These are phyloP conservation scores for Carlito syrichta DNA, from an alignment of 2,113 vertebrate species.

Conservation along the genomic window DNA sequence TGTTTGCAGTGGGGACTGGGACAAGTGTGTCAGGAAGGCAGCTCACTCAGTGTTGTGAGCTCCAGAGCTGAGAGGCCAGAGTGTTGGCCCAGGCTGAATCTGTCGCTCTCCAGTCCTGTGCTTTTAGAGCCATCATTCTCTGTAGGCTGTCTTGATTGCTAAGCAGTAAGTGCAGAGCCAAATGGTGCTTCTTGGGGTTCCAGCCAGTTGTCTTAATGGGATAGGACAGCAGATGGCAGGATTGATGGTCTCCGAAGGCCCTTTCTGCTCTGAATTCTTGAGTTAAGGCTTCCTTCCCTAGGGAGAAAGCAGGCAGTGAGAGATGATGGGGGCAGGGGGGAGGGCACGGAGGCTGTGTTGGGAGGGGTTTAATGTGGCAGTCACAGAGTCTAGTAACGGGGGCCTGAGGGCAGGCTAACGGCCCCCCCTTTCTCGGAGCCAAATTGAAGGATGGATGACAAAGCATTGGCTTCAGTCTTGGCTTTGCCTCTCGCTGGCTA, in stretches of 20 bases:
- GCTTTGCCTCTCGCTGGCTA: neutral
- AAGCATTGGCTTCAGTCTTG: neutral
- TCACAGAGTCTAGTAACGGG: neutral
- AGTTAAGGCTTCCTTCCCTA: neutral
- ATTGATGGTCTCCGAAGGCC: neutral
- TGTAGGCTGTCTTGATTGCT: neutral
- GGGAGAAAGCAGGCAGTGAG: neutral
- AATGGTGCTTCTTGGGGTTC: neutral
- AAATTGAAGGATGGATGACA: neutral
- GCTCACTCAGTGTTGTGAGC: rapidly evolving
- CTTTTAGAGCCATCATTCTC: rapidly evolving
- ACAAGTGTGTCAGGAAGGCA: neutral
- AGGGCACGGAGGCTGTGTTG: rapidly evolving
- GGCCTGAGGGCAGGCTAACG: neutral
- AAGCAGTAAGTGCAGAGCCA: neutral
- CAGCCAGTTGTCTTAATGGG: neutral
- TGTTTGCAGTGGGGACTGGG: neutral
- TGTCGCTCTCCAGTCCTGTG: neutral
- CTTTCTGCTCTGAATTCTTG: neutral
- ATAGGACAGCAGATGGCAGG: neutral
- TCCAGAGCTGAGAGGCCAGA: neutral
- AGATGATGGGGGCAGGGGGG: too few species aligned
- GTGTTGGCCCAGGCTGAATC: neutral
- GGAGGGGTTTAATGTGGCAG: neutral
- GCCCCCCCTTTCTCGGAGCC: neutral